phyloP scores from a whole-genome alignment of 64 coral and sea anemone species.

The Cladopsammia gracilis region DNA sequence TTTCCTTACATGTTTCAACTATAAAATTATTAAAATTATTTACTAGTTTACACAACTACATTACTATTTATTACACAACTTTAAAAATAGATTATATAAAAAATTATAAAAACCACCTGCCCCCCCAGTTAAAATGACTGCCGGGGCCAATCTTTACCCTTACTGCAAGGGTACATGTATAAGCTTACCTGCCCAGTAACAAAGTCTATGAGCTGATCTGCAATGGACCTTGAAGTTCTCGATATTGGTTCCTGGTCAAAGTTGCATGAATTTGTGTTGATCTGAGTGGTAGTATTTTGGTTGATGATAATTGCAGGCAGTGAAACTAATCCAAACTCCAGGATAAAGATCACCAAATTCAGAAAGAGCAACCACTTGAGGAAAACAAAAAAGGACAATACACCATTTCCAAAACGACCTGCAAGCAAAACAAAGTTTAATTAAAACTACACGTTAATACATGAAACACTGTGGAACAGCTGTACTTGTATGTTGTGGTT shows the following conservation, averaged over 20 bases:
- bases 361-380: slow-evolving; percentile 97
- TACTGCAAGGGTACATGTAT: not conserved
- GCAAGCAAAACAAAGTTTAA: not conserved
- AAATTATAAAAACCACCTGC: too few relatives aligned
- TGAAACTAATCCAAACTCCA: slow-evolving; percentile 91
- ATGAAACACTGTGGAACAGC: too few relatives aligned
- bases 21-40: too few relatives aligned
- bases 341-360: slow-evolving; percentile 84
- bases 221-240: not conserved
- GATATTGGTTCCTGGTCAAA: slow-evolving; percentile 37
- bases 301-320: slow-evolving; percentile 69
- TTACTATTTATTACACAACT: too few relatives aligned
- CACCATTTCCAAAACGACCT: slow-evolving; percentile 99
- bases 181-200: slow-evolving; percentile 90
- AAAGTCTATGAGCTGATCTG: slow-evolving; percentile 79
- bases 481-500: too few relatives aligned
- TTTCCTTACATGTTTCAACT: too few relatives aligned
- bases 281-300: not conserved
- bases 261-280: slow-evolving; percentile 56
- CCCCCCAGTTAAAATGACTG: too few relatives aligned
- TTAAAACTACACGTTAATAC: too few relatives aligned
- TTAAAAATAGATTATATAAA: too few relatives aligned
- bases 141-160: too few relatives aligned
- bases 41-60: too few relatives aligned
- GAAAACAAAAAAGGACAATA: slow-evolving; percentile 96